A percentile compares a stretch with the other conserved stretches of the same genome.
Evolutionary conservation across 2,113 vertebrate species (phyloP).

Genomic region (Oreochromis aureus): DNA sequence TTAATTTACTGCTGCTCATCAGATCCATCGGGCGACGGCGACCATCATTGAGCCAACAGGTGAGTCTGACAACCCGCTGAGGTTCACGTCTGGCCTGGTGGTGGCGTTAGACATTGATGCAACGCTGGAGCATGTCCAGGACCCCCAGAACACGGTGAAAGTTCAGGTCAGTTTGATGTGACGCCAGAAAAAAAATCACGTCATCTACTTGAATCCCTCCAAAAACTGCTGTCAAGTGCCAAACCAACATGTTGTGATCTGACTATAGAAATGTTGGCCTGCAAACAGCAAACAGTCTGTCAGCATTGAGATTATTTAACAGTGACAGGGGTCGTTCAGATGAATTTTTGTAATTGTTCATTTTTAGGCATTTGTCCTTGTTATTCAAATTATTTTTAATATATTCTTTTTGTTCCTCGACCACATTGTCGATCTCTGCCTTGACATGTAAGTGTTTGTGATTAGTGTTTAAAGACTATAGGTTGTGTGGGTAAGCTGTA

Average conservation of each 20-base stretch:
- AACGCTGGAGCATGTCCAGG: slow-evolving; percentile 87
- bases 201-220: rapidly evolving
- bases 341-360: not conserved
- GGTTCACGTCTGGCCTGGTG: slow-evolving; percentile 90
- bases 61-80: slow-evolving; percentile 92
- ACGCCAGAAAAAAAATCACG: not conserved
- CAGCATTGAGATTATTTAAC: rapidly evolving
- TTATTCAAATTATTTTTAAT: not conserved
- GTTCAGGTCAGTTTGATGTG: slow-evolving; percentile 79
- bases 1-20: not conserved
- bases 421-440: not conserved
- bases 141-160: slow-evolving; percentile 88
- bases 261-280: not conserved
- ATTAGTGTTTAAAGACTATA: not conserved
- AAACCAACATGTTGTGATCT: not conserved
- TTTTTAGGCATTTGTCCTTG: not conserved
- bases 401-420: rapidly evolving
- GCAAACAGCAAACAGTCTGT: not conserved
- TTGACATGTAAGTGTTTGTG: not conserved
- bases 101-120: slow-evolving; percentile 92
- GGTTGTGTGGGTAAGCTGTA: not conserved
- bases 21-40: slow-evolving; percentile 89
- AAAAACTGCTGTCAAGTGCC: not conserved
- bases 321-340: not conserved
- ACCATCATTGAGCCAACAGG: slow-evolving; percentile 93